These are phyloP conservation scores for Delia radicum DNA, from an alignment of 1,140 invertebrate genomes.

Conservation along the genomic window DNA sequence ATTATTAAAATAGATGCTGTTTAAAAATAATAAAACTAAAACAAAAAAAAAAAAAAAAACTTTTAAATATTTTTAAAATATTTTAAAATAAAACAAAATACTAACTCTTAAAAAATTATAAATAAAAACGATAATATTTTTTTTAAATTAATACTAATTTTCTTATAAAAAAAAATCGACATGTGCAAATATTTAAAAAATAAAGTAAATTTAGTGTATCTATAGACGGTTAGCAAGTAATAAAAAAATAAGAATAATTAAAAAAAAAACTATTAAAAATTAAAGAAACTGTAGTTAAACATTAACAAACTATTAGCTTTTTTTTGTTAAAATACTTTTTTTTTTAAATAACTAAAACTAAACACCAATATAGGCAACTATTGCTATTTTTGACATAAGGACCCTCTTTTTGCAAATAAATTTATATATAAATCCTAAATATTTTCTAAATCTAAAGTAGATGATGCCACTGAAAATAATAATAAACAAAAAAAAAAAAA, in stretches of 20 bases:
- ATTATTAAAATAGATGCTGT: not conserved
- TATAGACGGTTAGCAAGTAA: not conserved
- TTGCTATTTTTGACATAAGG: not conserved
- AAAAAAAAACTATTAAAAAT: not conserved
- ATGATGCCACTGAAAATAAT: not conserved
- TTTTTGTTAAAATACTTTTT: not conserved
- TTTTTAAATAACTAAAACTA: not conserved
- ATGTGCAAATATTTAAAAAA: constrained; percentile 9
- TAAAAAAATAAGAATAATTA: not conserved
- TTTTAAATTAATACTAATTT: not conserved
- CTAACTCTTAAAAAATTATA: not conserved
- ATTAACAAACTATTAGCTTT: not conserved
- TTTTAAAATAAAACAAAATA: not conserved
- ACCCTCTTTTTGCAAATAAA: not conserved
- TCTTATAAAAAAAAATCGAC: not conserved
- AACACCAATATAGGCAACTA: not conserved
- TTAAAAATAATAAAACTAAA: not conserved
- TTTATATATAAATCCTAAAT: not conserved
- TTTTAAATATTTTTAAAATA: constrained; percentile 3
- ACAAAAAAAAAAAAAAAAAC: not conserved
- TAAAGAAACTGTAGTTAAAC: not conserved
- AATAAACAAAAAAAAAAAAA: not conserved
- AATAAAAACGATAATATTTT: not conserved
- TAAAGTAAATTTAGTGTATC: not conserved
- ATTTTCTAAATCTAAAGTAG: not conserved